Percentiles rank a stretch among this genome's conserved stretches.
Evolutionary conservation across 2,113 vertebrate genomes (phyloP).

Genomic region (Malurus melanocephalus): DNA sequence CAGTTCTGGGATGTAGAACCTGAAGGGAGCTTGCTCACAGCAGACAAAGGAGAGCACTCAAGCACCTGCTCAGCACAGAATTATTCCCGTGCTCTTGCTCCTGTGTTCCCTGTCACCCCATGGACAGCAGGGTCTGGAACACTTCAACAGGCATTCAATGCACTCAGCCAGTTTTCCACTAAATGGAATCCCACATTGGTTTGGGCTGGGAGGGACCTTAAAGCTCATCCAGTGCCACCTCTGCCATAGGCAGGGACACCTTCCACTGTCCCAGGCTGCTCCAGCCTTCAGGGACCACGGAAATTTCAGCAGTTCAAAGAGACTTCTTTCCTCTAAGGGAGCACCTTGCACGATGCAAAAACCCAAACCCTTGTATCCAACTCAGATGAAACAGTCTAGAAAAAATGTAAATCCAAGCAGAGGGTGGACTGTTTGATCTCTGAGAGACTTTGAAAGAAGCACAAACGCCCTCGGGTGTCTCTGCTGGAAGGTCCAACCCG

Average conservation of each 20-base stretch:
- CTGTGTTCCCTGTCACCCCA: background rate
- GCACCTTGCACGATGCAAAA: background rate
- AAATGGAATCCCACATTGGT: too few relatives aligned
- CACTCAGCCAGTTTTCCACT: background rate
- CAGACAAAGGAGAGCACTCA: background rate
- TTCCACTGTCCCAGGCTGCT: background rate
- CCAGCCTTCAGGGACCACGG: accelerated
- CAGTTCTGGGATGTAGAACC: background rate
- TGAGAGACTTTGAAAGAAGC: background rate
- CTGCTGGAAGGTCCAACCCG: background rate
- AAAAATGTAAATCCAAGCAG: background rate
- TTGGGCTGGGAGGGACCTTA: background rate
- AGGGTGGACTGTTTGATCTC: background rate
- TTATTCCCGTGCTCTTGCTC: accelerated
- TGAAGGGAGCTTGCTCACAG: background rate
- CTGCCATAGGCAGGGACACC: background rate
- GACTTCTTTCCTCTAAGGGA: background rate
- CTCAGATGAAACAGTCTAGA: background rate
- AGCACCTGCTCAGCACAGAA: background rate
- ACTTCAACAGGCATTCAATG: background rate
- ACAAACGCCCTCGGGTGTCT: background rate
- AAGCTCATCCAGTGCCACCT: background rate
- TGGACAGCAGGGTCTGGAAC: background rate
- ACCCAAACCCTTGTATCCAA: background rate
- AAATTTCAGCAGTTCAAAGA: background rate